These are phyloP conservation scores for Donacobius atricapilla DNA, from an alignment of 2,113 vertebrate genomes.

Conservation along the genomic window DNA sequence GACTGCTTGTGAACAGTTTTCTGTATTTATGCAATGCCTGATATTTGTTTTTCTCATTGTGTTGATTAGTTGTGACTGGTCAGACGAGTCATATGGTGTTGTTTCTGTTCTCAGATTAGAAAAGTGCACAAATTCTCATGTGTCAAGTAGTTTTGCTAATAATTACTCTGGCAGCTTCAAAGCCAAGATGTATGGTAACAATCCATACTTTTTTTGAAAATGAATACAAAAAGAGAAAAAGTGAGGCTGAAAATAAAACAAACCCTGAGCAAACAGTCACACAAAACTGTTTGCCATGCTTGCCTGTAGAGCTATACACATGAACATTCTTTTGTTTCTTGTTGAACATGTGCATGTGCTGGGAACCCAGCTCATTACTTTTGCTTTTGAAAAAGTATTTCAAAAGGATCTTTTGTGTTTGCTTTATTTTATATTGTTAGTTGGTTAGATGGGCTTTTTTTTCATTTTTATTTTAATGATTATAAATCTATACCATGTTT, in stretches of 20 bases:
- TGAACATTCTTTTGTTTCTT: not conserved
- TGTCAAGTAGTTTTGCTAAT: slow-evolving; percentile 40
- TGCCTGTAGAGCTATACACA: not conserved
- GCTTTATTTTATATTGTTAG: not conserved
- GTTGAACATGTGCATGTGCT: not conserved
- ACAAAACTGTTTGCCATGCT: not conserved
- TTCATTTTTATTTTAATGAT: not conserved
- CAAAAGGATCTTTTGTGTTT: not conserved
- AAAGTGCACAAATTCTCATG: not conserved
- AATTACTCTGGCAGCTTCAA: slow-evolving; percentile 15
- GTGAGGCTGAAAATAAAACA: not conserved
- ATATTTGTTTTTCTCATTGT: slow-evolving; percentile 56
- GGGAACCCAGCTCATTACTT: not conserved
- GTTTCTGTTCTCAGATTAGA: slow-evolving; percentile 44
- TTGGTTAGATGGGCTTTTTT: not conserved
- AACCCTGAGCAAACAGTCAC: not conserved
- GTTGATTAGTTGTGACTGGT: slow-evolving; percentile 61
- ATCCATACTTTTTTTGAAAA: not conserved
- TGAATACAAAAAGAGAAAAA: not conserved
- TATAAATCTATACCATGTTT: not conserved
- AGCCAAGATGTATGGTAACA: not conserved
- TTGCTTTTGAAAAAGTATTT: not conserved
- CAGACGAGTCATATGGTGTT: slow-evolving; percentile 58
- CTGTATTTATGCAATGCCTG: slow-evolving; percentile 38
- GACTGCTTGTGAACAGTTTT: slow-evolving; percentile 28